These are phyloP conservation scores for Vombatus ursinus DNA, from an alignment of 2,113 vertebrate genomes.

Conservation along the genomic window DNA sequence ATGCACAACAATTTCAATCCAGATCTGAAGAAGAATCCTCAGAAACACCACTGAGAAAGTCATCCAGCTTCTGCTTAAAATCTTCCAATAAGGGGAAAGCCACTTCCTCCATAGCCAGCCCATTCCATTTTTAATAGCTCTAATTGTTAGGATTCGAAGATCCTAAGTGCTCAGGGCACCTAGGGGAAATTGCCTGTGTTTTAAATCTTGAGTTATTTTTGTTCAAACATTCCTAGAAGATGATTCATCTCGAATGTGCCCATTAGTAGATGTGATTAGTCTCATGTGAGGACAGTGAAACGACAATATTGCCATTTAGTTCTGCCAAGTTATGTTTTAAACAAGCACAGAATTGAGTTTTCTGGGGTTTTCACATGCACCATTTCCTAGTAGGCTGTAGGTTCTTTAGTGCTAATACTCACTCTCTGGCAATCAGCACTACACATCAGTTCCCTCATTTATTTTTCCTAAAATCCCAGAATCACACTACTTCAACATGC, in stretches of 20 bases:
- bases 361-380: slow-evolving; percentile 10
- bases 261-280: not conserved
- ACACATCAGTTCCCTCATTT: slow-evolving; percentile 12
- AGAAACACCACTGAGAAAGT: not conserved
- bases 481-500: not conserved
- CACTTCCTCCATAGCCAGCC: not conserved
- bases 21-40: not conserved
- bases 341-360: slow-evolving; percentile 7
- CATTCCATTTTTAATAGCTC: not conserved
- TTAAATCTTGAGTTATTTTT: slow-evolving; percentile 10
- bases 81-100: not conserved
- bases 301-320: not conserved
- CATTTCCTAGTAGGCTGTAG: slow-evolving; percentile 17
- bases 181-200: not conserved
- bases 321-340: slow-evolving; percentile 24
- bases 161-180: not conserved
- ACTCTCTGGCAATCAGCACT: not conserved
- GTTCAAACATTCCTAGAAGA: slow-evolving; percentile 38
- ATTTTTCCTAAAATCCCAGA: slow-evolving; percentile 46
- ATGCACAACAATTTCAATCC: not conserved
- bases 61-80: not conserved
- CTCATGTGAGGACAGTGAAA: slow-evolving; percentile 20
- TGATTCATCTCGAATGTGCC: slow-evolving; percentile 39
- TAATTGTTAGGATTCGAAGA: slow-evolving; percentile 9
- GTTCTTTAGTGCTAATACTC: slow-evolving; percentile 8